Conservation (phyloP, 2,888 invertebrate species). For the Drosophila quasianomalipes region DNA sequence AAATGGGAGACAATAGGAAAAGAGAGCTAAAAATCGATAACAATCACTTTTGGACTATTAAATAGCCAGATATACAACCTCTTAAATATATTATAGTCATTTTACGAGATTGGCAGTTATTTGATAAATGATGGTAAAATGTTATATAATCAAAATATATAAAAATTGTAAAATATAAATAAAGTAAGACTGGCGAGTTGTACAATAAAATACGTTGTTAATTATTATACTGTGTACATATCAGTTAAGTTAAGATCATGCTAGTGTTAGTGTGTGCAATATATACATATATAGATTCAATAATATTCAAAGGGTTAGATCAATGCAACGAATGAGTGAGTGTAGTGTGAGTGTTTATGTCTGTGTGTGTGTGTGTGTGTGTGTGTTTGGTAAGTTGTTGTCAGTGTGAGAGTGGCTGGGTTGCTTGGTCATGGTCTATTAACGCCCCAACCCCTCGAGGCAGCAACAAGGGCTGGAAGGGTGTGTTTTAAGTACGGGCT, state of each 20-base stretch:
- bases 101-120: neutral
- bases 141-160: neutral
- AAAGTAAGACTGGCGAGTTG: neutral
- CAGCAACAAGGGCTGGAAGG: constrained; percentile 11
- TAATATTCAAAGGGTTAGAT: constrained; percentile 34
- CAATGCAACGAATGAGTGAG: constrained; percentile 5
- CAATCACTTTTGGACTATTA: neutral
- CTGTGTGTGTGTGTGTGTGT: neutral
- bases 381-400: constrained; percentile 39
- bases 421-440: constrained; percentile 64
- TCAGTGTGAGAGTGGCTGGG: constrained; percentile 31
- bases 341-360: neutral
- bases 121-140: neutral
- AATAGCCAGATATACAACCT: neutral
- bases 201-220: constrained; percentile 4
- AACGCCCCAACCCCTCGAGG: constrained; percentile 12
- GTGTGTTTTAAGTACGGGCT: constrained; percentile 32
- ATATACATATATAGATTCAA: constrained; percentile 17
- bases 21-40: neutral
- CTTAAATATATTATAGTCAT: neutral
- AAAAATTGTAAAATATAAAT: neutral
- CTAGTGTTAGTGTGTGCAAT: constrained; percentile 32
- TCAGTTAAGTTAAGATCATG: constrained; percentile 32
- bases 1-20: neutral
- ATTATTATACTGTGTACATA: constrained; percentile 10